These are phyloP conservation scores for Tribolium castaneum DNA, from an alignment of 1,140 invertebrate genomes.

Conservation along the genomic window DNA sequence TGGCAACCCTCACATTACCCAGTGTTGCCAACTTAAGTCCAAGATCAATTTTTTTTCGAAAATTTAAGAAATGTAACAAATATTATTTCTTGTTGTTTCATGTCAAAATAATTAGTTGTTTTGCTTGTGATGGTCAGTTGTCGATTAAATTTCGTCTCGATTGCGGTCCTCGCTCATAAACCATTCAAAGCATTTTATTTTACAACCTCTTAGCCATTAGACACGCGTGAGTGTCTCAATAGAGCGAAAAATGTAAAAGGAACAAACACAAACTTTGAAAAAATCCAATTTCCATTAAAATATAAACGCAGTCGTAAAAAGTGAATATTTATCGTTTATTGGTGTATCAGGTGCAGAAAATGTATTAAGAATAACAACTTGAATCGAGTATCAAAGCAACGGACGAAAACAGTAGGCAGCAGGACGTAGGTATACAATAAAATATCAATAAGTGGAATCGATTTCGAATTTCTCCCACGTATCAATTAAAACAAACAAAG, in stretches of 20 bases:
- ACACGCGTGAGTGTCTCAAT: conserved; percentile 6
- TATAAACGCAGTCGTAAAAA: neutral
- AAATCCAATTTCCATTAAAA: conserved; percentile 17
- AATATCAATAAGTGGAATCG: conserved; percentile 3
- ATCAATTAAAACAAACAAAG: neutral
- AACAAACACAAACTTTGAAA: neutral
- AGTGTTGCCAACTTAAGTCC: too few species aligned
- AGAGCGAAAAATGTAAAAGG: neutral
- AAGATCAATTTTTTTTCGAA: too few species aligned
- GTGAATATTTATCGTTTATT: conserved; percentile 8
- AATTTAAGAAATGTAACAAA: too few species aligned
- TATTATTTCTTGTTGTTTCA: too few species aligned
- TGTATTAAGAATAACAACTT: neutral
- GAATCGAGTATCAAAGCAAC: neutral
- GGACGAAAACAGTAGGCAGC: conserved; percentile 17
- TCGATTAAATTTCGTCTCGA: neutral
- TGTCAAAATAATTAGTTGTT: neutral
- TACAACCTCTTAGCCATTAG: neutral
- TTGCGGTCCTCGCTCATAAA: neutral
- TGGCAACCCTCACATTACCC: too few species aligned
- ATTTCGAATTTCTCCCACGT: conserved; percentile 15
- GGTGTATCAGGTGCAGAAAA: conserved; percentile 12
- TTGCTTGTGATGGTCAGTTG: neutral
- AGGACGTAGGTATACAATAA: conserved; percentile 1
- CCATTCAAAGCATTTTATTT: neutral